These are phyloP conservation scores for Neolamprologus ventralis DNA, from an alignment of 2,113 vertebrate species.

Conservation along the genomic window DNA sequence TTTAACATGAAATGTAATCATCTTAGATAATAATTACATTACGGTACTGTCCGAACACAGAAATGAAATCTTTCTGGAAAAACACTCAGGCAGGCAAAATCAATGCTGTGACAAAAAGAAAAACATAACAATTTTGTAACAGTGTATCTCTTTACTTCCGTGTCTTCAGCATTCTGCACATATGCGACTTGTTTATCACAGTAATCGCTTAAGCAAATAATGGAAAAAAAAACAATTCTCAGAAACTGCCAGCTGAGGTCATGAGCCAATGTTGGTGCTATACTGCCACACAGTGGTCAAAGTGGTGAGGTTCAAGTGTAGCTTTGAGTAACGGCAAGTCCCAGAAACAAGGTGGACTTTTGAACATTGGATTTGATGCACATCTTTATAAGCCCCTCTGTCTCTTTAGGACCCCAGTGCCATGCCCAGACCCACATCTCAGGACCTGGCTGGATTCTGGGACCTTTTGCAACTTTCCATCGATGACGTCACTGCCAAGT, in stretches of 20 bases:
- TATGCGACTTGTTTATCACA: background rate
- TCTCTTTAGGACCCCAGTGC: slow-evolving; percentile 89
- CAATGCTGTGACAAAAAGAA: background rate
- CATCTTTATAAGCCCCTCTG: background rate
- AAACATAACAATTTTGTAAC: background rate
- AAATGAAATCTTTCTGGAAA: background rate
- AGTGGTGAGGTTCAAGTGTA: background rate
- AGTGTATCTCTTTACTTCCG: background rate
- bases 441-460: slow-evolving; percentile 98
- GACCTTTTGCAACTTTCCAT: slow-evolving; percentile 97
- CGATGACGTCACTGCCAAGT: slow-evolving; percentile 98
- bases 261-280: background rate
- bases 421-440: slow-evolving; percentile 96
- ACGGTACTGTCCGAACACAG: background rate
- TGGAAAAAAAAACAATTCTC: background rate
- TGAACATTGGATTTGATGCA: background rate
- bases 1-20: background rate
- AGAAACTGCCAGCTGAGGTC: background rate
- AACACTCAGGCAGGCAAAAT: background rate
- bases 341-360: background rate
- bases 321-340: background rate
- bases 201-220: background rate
- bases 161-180: background rate
- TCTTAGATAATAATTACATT: background rate
- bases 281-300: slow-evolving; percentile 40